Evolutionary conservation across 2,888 invertebrate species (phyloP).

Genomic region (Tridacna crocea): DNA sequence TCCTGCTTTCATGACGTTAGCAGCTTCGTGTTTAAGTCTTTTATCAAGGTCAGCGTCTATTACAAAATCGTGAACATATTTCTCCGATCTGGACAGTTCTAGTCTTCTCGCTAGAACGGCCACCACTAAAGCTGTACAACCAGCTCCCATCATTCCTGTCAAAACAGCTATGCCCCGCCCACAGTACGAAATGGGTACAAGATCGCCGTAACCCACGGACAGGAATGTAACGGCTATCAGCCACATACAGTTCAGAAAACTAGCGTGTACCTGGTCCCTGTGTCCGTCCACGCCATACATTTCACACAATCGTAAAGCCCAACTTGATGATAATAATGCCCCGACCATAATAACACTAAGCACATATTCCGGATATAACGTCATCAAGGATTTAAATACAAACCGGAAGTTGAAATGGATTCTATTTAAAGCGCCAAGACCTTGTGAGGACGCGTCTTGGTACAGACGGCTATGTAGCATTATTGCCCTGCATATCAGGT

Average conservation of each 20-base stretch:
- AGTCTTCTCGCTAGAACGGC: conserved; percentile 82
- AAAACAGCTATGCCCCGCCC: conserved; percentile 82
- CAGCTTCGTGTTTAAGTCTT: conserved; percentile 79
- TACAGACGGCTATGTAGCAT: conserved; percentile 82
- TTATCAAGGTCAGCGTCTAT: conserved; percentile 83
- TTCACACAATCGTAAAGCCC: conserved; percentile 83
- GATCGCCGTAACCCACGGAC: conserved; percentile 83
- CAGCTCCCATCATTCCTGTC: conserved; percentile 83
- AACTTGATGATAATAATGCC: conserved; percentile 80
- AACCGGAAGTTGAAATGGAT: conserved; percentile 96
- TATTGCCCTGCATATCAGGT: conserved; percentile 80
- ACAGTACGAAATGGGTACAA: conserved; percentile 83
- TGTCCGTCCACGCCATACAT: conserved; percentile 72
- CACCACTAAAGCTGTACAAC: conserved; percentile 83
- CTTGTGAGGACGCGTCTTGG: conserved; percentile 83
- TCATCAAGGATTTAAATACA: conserved; percentile 84
- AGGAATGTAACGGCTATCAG: conserved; percentile 83
- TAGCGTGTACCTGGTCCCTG: conserved; percentile 73
- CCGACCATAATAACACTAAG: conserved; percentile 79
- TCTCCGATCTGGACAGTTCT: conserved; percentile 82
- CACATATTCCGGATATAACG: conserved; percentile 82
- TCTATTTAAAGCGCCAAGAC: conserved; percentile 90
- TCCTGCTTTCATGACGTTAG: conserved; percentile 81
- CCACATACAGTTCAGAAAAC: conserved; percentile 83
- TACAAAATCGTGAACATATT: conserved; percentile 84